Percentiles rank a stretch among this genome's conserved stretches.
Conservation (phyloP, 53 echinoderm and acorn worm genomes). For the Arbacia lixula region DNA sequence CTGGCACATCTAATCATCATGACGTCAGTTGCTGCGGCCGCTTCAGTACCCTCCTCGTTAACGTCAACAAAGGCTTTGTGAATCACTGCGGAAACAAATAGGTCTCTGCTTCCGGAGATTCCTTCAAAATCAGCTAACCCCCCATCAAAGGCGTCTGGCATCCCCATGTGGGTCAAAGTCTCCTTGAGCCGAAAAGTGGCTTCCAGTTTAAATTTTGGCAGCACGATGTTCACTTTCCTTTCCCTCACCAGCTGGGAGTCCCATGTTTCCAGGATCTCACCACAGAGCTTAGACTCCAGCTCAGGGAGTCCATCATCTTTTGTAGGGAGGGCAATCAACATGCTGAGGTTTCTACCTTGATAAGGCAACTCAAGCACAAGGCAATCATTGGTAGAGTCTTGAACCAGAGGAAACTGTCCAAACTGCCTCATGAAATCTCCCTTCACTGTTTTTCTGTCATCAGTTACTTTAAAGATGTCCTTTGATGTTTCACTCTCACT, state of each 20-base stretch:
- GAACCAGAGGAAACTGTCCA: slow-evolving; percentile 39
- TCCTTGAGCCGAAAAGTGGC: slow-evolving; percentile 65
- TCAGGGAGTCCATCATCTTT: slow-evolving; percentile 62
- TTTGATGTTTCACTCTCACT: not conserved
- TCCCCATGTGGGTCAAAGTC: slow-evolving; percentile 72
- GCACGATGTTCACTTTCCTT: slow-evolving; percentile 53
- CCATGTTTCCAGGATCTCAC: slow-evolving; percentile 56
- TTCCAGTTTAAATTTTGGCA: slow-evolving; percentile 87
- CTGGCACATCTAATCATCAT: slow-evolving; percentile 4
- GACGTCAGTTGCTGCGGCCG: slow-evolving; percentile 87
- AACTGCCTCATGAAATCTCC: slow-evolving; percentile 78
- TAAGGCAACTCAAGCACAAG: slow-evolving; percentile 83
- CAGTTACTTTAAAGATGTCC: not conserved
- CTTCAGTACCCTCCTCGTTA: slow-evolving; percentile 95
- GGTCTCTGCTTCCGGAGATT: slow-evolving; percentile 52
- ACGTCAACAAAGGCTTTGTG: slow-evolving; percentile 92
- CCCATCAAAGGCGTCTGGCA: slow-evolving; percentile 68
- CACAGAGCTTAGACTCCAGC: slow-evolving; percentile 61
- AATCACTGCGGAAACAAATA: slow-evolving; percentile 72
- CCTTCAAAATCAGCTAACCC: slow-evolving; percentile 77
- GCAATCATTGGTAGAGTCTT: slow-evolving; percentile 62
- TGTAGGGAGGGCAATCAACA: slow-evolving; percentile 76
- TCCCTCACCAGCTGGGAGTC: not conserved
- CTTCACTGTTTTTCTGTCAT: slow-evolving; percentile 42
- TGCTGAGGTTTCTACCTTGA: slow-evolving; percentile 65